A percentile compares a stretch with the other conserved stretches of the same genome.
Conservation (phyloP, 2,113 vertebrate genomes). For the Tursiops truncatus region DNA sequence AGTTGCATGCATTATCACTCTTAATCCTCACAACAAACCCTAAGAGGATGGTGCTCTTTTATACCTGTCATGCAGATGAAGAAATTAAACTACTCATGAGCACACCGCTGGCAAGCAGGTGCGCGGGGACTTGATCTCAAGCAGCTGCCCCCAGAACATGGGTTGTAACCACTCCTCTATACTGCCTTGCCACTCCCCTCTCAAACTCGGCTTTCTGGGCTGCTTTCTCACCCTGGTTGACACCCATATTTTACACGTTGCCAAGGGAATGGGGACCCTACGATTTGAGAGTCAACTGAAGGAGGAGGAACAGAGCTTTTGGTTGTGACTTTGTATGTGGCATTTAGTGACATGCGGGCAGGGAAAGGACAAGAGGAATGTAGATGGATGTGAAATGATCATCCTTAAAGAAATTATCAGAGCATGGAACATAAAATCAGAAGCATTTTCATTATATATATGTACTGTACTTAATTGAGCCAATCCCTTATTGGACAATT, state of each 20-base stretch:
- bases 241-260: not conserved
- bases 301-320: not conserved
- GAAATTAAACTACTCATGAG: not conserved
- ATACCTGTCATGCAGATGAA: not conserved
- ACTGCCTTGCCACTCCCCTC: not conserved
- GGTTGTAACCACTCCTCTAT: not conserved
- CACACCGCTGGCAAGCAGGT: not conserved
- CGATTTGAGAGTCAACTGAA: not conserved
- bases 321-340: not conserved
- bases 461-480: not conserved
- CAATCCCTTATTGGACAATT: not conserved
- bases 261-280: not conserved
- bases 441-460: not conserved
- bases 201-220: not conserved
- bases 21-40: not conserved
- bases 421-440: not conserved
- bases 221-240: not conserved
- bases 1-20: not conserved
- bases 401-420: not conserved
- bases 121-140: not conserved
- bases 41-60: not conserved
- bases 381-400: not conserved
- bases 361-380: not conserved
- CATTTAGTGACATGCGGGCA: not conserved
- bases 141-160: fast-evolving